Percentiles rank a stretch among this genome's conserved stretches.
Conservation (phyloP, 1,140 invertebrate species). For the Apis dorsata region DNA sequence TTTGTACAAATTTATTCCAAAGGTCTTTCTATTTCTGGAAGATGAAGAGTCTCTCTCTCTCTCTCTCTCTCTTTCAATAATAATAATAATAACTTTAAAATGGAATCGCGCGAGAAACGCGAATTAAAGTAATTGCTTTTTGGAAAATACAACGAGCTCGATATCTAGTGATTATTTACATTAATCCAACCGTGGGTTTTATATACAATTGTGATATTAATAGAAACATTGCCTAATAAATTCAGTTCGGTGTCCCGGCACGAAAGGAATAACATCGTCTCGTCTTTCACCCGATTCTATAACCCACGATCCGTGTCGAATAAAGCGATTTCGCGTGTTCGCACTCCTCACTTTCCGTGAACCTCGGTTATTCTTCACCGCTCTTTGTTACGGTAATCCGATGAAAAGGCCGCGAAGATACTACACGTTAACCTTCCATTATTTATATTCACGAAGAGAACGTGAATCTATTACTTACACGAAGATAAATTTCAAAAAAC, state of each 20-base stretch:
- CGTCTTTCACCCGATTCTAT: not conserved
- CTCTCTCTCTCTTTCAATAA: too few species aligned
- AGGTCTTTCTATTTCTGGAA: too few species aligned
- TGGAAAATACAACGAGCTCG: too few species aligned
- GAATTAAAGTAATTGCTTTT: too few species aligned
- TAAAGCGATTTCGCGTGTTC: constrained; percentile 5
- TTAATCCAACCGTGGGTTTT: not conserved
- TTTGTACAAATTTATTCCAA: too few species aligned
- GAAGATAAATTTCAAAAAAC: too few species aligned
- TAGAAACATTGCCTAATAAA: not conserved
- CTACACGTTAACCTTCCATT: not conserved
- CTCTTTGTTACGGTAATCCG: not conserved
- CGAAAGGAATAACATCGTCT: not conserved
- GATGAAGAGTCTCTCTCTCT: too few species aligned
- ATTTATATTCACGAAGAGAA: not conserved
- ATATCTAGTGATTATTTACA: not conserved
- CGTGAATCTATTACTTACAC: too few species aligned
- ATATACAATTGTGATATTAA: not conserved
- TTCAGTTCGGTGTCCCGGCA: not conserved
- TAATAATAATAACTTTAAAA: too few species aligned
- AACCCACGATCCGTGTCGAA: not conserved
- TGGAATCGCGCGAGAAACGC: too few species aligned
- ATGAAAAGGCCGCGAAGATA: not conserved
- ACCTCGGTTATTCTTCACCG: too few species aligned
- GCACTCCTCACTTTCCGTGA: not conserved